Conservation (phyloP, 1,140 invertebrate species). For the Aphaenogaster floridana region DNA sequence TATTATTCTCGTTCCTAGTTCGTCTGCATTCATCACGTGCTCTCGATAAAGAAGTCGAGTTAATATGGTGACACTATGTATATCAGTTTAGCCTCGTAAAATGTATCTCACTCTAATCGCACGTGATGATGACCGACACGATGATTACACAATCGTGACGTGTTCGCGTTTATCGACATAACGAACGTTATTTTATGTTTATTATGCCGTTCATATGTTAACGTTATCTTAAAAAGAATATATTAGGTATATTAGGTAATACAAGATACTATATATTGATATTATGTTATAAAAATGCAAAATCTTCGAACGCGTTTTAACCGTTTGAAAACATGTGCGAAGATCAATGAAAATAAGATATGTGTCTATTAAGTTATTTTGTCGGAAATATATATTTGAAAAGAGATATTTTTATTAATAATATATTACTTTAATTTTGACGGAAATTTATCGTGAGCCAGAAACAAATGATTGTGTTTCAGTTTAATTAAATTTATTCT, state of each 20-base stretch:
- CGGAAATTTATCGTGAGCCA: neutral
- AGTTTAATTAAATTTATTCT: conserved; percentile 6
- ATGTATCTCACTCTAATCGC: conserved; percentile 3
- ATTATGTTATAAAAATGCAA: neutral
- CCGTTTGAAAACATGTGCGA: neutral
- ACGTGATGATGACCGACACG: neutral
- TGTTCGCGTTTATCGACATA: neutral
- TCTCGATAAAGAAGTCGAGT: neutral
- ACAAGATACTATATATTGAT: neutral
- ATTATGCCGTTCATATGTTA: neutral
- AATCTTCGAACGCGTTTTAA: neutral
- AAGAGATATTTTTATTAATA: neutral
- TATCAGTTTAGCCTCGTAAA: conserved; percentile 1
- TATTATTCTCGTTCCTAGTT: neutral
- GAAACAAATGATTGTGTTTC: neutral
- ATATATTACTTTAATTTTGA: neutral
- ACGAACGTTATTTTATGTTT: neutral
- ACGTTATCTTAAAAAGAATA: neutral
- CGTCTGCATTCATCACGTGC: neutral
- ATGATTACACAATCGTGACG: conserved; percentile 12
- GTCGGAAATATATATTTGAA: neutral
- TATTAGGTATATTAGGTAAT: neutral
- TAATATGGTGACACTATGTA: neutral
- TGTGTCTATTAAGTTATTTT: neutral
- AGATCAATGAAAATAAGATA: neutral